These are phyloP conservation scores for Dicyrtoma fusca DNA, from an alignment of 2,888 invertebrate genomes.

Conservation along the genomic window DNA sequence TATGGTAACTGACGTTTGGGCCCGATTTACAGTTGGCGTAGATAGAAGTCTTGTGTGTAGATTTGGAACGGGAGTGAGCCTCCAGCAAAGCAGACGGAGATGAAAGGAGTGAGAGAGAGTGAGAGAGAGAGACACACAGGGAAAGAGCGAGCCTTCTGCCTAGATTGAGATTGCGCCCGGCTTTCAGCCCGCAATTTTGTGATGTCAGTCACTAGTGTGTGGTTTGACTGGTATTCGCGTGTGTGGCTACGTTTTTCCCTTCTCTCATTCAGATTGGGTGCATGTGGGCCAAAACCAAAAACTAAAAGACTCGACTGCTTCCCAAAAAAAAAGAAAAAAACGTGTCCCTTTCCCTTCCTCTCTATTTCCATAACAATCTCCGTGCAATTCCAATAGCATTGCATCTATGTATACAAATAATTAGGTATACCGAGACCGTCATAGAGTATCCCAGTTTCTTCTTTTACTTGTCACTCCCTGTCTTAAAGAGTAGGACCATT, in stretches of 20 bases:
- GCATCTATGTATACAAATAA: no score
- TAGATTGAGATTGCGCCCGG: conserved; percentile 32
- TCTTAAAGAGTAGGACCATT: no score
- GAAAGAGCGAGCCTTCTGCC: background rate
- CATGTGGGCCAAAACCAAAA: conserved; percentile 6
- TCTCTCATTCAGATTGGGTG: background rate
- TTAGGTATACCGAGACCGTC: no score
- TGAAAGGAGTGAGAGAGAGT: conserved; percentile 1
- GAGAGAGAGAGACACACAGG: background rate
- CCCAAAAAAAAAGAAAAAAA: conserved; percentile 12
- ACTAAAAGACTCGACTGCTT: conserved; percentile 7
- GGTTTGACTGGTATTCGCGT: conserved; percentile 22
- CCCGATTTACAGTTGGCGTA: conserved; percentile 8
- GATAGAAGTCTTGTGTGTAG: conserved; percentile 3
- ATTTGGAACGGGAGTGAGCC: background rate
- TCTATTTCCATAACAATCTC: background rate
- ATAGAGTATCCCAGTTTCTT: no score
- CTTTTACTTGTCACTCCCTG: no score
- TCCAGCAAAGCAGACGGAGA: background rate
- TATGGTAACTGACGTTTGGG: conserved; percentile 22
- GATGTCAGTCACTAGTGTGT: conserved; percentile 25
- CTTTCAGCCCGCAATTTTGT: conserved; percentile 26
- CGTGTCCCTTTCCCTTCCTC: conserved; percentile 1
- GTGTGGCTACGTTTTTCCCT: no score
- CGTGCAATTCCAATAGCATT: no score